Evolutionary conservation across 2,113 vertebrate genomes (phyloP).

Genomic region (Channa maculata): DNA sequence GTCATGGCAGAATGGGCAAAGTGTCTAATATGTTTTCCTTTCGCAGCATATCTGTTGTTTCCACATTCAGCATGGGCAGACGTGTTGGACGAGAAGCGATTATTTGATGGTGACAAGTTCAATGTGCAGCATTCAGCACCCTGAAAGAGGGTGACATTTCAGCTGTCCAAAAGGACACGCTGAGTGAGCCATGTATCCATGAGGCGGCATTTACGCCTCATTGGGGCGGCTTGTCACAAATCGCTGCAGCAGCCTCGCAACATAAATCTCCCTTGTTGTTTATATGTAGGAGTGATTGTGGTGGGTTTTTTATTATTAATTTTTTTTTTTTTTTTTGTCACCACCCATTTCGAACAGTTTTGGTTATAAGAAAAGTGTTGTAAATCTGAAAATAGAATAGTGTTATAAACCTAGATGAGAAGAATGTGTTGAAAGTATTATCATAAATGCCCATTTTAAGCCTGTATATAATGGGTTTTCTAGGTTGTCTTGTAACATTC

Average conservation of each 20-base stretch:
- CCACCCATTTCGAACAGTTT: constrained; percentile 23
- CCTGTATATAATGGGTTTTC: constrained; percentile 13
- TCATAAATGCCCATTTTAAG: constrained; percentile 22
- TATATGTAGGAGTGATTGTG: constrained; percentile 52
- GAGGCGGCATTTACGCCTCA: constrained; percentile 68
- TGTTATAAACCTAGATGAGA: constrained; percentile 26
- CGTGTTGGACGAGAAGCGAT: constrained; percentile 22
- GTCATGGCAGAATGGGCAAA: background rate
- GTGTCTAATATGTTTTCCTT: constrained; percentile 42
- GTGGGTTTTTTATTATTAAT: background rate
- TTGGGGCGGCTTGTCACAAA: constrained; percentile 64
- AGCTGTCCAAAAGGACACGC: constrained; percentile 56
- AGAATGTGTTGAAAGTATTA: background rate
- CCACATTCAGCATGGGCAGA: constrained; percentile 7
- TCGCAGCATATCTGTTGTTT: constrained; percentile 46
- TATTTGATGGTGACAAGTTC: constrained; percentile 51
- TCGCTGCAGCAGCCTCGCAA: constrained; percentile 46
- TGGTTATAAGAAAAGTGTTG: constrained; percentile 25
- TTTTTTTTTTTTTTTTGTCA: background rate
- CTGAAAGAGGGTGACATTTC: constrained; percentile 62
- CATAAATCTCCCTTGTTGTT: constrained; percentile 71
- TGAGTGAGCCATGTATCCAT: constrained; percentile 59
- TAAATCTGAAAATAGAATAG: constrained; percentile 18
- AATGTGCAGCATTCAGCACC: constrained; percentile 35
- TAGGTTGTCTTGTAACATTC: background rate